Evolutionary conservation across 2,113 vertebrate genomes (phyloP).

Genomic region (Catagonus wagneri): DNA sequence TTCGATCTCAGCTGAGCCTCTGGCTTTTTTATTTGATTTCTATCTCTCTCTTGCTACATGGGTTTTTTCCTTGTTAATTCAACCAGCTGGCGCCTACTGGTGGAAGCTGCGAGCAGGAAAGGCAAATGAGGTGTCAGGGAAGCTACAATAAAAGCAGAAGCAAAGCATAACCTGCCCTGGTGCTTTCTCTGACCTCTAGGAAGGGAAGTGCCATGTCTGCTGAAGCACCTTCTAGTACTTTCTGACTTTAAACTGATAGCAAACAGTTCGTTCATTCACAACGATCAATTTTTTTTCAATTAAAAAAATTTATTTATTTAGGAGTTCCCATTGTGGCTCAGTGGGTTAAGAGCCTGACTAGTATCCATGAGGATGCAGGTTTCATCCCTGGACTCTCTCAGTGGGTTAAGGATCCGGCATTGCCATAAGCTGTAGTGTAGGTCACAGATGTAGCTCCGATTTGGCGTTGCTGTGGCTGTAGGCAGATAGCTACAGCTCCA

Average conservation of each 20-base stretch:
- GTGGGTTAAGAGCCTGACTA: no score
- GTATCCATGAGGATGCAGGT: no score
- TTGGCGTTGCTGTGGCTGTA: no score
- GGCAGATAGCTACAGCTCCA: no score
- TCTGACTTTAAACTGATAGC: neutral
- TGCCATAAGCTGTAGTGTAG: no score
- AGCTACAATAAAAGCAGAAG: neutral
- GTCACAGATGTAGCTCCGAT: no score
- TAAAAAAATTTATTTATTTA: no score
- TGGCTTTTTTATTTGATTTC: neutral
- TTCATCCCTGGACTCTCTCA: no score
- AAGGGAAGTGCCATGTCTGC: neutral
- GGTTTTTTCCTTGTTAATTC: neutral
- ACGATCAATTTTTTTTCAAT: conserved; percentile 35
- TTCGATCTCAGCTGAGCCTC: neutral
- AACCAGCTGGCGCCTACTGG: neutral
- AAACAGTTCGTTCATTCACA: conserved; percentile 23
- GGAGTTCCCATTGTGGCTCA: no score
- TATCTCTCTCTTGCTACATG: neutral
- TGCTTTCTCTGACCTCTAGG: neutral
- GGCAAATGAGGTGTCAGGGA: neutral
- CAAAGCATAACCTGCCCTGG: neutral
- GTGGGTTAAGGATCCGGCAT: no score
- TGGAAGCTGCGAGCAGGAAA: neutral
- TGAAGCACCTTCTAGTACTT: neutral